These are phyloP conservation scores for Malacoraja senta DNA, from an alignment of 2,797 vertebrate genomes.

Conservation along the genomic window DNA sequence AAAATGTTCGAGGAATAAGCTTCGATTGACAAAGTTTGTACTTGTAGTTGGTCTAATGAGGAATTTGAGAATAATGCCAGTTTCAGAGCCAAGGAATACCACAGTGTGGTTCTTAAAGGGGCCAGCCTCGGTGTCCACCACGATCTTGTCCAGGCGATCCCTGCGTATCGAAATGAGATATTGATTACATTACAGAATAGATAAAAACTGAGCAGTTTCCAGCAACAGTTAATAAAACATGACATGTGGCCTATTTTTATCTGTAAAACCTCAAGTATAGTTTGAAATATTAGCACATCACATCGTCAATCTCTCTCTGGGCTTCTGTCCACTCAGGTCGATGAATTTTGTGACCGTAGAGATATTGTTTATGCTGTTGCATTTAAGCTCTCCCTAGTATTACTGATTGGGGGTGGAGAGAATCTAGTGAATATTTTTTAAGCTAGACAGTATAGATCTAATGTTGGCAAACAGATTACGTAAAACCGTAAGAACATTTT, in stretches of 20 bases:
- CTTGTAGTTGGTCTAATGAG: conserved; percentile 74
- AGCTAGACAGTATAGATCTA: neutral
- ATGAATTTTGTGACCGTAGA: neutral
- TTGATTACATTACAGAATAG: rapidly evolving
- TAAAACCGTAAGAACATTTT: neutral
- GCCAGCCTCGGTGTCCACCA: conserved; percentile 78
- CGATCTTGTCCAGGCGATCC: conserved; percentile 84
- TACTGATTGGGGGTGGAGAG: too few relatives aligned
- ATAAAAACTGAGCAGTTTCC: neutral
- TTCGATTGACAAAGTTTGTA: conserved; percentile 54
- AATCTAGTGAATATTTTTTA: neutral
- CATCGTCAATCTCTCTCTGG: neutral
- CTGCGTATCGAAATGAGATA: conserved; percentile 47
- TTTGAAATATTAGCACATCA: neutral
- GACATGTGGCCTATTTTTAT: too few relatives aligned
- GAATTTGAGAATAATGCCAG: conserved; percentile 85
- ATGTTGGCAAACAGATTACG: neutral
- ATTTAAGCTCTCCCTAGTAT: neutral
- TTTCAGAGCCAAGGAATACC: conserved; percentile 84
- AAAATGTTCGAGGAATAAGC: conserved; percentile 83
- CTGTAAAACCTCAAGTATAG: neutral
- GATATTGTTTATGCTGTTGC: neutral
- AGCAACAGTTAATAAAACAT: neutral
- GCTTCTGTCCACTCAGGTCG: too few relatives aligned
- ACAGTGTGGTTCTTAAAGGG: conserved; percentile 79